These are phyloP conservation scores for Tetragonula clypearis DNA, from an alignment of 1,140 invertebrate species.

Conservation along the genomic window DNA sequence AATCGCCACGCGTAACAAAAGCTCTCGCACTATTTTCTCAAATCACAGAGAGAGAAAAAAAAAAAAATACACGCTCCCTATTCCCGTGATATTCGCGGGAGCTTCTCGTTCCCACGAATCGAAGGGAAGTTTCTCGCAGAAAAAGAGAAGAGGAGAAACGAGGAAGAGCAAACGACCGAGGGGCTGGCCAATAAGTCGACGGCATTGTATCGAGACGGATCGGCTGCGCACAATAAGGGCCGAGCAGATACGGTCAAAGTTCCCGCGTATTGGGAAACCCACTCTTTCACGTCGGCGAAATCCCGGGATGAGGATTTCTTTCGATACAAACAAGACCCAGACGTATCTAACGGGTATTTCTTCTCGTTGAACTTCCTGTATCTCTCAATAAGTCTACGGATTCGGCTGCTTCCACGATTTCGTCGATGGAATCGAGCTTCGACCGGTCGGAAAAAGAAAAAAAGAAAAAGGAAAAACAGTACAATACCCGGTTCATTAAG, in stretches of 20 bases:
- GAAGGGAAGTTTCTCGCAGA: too few species aligned
- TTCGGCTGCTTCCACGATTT: too few species aligned
- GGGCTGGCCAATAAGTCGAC: not conserved
- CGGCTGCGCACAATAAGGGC: conserved; percentile 26
- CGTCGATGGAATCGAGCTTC: not conserved
- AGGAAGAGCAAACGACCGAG: not conserved
- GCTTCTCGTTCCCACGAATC: not conserved
- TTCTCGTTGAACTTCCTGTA: not conserved
- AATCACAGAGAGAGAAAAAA: not conserved
- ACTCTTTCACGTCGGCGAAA: not conserved
- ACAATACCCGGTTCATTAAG: not conserved
- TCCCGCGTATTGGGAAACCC: conserved; percentile 44
- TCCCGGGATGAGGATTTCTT: conserved; percentile 14
- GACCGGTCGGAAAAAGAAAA: rapidly evolving
- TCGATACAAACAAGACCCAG: not conserved
- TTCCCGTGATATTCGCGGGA: not conserved
- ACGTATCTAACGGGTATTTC: conserved; percentile 17
- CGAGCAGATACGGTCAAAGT: not conserved
- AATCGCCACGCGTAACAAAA: too few species aligned
- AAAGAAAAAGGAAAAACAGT: too few species aligned
- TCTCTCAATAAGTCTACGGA: conserved; percentile 23
- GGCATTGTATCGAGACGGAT: conserved; percentile 15
- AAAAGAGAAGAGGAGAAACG: not conserved
- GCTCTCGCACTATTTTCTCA: too few species aligned
- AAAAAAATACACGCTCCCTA: not conserved